Conservation (phyloP, 2,888 invertebrate genomes). For the Oconnorella tubifera region DNA sequence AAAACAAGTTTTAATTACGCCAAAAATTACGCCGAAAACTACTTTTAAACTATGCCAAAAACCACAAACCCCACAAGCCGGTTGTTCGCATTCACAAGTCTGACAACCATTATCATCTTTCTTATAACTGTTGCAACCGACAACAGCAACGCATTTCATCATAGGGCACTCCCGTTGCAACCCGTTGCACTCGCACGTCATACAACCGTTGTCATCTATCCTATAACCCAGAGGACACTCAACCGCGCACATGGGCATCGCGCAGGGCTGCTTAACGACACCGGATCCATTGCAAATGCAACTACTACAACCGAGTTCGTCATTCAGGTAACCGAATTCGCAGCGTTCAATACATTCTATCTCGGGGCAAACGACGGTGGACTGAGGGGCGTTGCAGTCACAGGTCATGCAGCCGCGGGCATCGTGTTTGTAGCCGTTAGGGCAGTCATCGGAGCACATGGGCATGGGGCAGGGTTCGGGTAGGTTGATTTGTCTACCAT, state of each 20-base stretch:
- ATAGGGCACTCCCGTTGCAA: no score
- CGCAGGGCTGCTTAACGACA: constrained; percentile 10
- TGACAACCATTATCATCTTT: constrained; percentile 12
- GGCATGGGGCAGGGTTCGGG: constrained; percentile 7
- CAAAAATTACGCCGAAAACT: no score
- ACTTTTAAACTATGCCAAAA: no score
- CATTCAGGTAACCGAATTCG: not conserved
- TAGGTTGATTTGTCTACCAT: no score
- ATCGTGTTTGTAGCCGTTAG: constrained; percentile 2
- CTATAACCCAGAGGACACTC: constrained; percentile 4
- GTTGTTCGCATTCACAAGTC: constrained; percentile 16
- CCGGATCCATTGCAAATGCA: not conserved
- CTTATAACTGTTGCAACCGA: constrained; percentile 5
- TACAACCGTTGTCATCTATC: constrained; percentile 13
- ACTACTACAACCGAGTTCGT: not conserved
- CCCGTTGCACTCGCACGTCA: constrained; percentile 14
- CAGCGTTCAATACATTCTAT: not conserved
- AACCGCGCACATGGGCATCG: constrained; percentile 23
- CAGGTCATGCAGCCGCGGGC: constrained; percentile 15
- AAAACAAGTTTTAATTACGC: not conserved
- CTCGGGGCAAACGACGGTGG: not conserved
- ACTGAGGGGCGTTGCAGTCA: not conserved
- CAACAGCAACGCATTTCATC: no score
- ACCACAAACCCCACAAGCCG: no score
- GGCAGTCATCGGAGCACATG: constrained; percentile 21